Conservation (phyloP, 2,113 vertebrate genomes). For the Sterna hirundo region DNA sequence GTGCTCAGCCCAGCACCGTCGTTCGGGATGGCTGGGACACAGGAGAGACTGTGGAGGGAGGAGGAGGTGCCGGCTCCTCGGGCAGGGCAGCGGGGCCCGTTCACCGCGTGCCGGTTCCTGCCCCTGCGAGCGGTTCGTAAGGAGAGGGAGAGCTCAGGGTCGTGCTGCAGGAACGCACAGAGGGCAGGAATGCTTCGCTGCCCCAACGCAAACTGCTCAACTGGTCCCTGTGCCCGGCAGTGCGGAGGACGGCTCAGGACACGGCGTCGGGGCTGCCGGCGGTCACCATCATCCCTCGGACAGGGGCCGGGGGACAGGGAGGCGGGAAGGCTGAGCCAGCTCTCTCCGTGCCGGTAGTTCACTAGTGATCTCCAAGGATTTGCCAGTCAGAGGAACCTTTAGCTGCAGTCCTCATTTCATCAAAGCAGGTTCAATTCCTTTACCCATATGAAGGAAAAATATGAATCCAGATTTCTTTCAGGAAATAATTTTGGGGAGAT, state of each 20-base stretch:
- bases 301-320: accelerated
- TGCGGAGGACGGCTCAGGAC: neutral
- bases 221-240: neutral
- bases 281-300: neutral
- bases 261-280: too few species aligned
- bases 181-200: neutral
- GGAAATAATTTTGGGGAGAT: neutral
- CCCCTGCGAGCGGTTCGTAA: neutral
- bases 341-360: neutral
- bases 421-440: neutral
- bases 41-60: neutral
- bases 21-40: neutral
- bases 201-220: neutral
- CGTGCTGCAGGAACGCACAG: neutral
- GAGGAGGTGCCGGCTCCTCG: neutral
- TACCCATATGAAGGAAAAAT: neutral
- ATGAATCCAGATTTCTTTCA: neutral
- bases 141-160: neutral
- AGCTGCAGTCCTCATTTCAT: neutral
- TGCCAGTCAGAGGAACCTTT: neutral
- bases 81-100: neutral
- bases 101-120: neutral
- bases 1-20: neutral
- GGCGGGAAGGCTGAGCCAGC: neutral
- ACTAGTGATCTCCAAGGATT: neutral